Evolutionary conservation across 2,113 vertebrate genomes (phyloP).

Genomic region (Calyptomena viridis): DNA sequence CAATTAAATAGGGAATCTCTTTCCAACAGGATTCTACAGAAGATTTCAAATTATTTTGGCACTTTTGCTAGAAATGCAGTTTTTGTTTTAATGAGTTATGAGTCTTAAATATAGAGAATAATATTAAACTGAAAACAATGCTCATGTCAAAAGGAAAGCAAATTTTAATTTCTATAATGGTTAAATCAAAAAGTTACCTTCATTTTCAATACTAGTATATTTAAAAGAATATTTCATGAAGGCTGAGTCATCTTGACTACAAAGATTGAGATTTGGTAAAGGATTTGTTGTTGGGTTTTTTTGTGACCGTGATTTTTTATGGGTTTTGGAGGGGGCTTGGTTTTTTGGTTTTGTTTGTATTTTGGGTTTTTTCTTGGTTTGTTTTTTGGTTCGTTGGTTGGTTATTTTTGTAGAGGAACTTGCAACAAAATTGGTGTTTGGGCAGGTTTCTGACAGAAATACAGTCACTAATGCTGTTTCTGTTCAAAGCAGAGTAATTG

Average conservation of each 20-base stretch:
- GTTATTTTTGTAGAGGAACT: not conserved
- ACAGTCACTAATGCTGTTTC: not conserved
- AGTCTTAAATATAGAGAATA: not conserved
- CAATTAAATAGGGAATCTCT: not conserved
- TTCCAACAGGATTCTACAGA: not conserved
- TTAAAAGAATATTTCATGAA: not conserved
- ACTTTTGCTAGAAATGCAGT: not conserved
- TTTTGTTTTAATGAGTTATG: not conserved
- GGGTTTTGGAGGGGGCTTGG: not conserved
- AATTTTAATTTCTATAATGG: not conserved
- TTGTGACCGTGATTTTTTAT: not conserved
- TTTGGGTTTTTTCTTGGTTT: not conserved
- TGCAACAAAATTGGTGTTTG: not conserved
- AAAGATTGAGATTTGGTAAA: not conserved
- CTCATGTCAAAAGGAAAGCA: not conserved
- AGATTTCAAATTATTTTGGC: not conserved
- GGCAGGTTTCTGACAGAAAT: not conserved
- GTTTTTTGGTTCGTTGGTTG: not conserved
- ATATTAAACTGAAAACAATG: not conserved
- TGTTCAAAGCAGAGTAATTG: not conserved
- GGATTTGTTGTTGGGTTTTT: not conserved
- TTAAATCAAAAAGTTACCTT: not conserved
- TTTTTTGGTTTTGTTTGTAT: not conserved
- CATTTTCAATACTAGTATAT: rapidly evolving
- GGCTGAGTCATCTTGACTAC: not conserved